These are phyloP conservation scores for Anthopleura sola DNA, from an alignment of 64 coral and sea anemone species.

Conservation along the genomic window DNA sequence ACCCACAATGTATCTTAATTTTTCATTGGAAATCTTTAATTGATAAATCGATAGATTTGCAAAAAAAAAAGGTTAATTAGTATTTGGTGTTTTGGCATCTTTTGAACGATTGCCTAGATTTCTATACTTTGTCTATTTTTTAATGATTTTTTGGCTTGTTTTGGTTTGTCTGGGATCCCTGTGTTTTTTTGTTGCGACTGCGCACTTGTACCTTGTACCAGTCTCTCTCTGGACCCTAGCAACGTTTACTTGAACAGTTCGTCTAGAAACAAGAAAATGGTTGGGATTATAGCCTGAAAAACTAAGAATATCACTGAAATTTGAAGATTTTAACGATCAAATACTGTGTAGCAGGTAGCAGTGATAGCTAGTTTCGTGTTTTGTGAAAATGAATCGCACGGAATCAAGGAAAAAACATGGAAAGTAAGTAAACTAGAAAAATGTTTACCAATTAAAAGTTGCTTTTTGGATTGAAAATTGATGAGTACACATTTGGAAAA, in stretches of 20 bases:
- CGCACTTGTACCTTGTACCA: neutral
- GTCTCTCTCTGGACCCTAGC: conserved; percentile 29
- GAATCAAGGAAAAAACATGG: conserved; percentile 39
- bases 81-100: neutral
- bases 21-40: neutral
- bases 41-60: neutral
- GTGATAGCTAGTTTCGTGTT: neutral
- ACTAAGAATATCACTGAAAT: neutral
- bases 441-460: neutral
- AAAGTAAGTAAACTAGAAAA: conserved; percentile 30
- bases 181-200: neutral
- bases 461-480: neutral
- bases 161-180: neutral
- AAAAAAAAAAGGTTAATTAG: no score
- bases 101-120: neutral
- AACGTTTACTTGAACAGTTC: conserved; percentile 61
- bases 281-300: neutral
- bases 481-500: neutral
- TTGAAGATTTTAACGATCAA: neutral
- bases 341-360: neutral
- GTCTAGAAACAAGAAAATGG: conserved; percentile 14
- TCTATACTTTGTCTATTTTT: neutral
- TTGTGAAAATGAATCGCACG: conserved; percentile 27
- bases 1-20: neutral
- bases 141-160: neutral